A percentile compares a stretch with the other conserved stretches of the same genome.
These are phyloP conservation scores for Trachelus iudaicus DNA, from an alignment of 2,888 invertebrate genomes.

Conservation along the genomic window DNA sequence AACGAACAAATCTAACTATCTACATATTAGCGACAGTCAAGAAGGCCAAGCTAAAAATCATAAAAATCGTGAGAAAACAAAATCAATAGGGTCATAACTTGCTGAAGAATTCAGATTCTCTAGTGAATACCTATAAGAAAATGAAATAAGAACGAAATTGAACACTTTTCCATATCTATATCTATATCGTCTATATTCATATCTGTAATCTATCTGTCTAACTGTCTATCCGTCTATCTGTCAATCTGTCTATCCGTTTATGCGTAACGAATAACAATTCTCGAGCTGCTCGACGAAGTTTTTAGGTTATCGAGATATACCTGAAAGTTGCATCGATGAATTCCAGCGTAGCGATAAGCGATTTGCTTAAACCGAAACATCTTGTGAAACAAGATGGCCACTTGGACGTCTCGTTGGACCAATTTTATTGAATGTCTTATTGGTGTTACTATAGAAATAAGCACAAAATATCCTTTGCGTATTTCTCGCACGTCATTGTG, in stretches of 20 bases:
- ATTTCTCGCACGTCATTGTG: constrained; percentile 11
- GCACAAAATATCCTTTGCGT: constrained; percentile 11
- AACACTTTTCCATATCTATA: not conserved
- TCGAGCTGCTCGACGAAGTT: not conserved
- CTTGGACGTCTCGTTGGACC: constrained; percentile 24
- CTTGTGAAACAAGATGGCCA: not conserved
- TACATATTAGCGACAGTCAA: too few species aligned
- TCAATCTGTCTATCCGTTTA: constrained; percentile 22
- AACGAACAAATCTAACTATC: too few species aligned
- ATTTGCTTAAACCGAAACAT: not conserved
- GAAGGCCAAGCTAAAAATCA: too few species aligned
- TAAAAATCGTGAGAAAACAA: too few species aligned
- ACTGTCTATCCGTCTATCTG: not conserved
- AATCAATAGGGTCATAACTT: too few species aligned
- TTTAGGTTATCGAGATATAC: not conserved
- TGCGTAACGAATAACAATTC: constrained; percentile 10
- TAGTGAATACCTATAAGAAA: not conserved
- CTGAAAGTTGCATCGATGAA: not conserved
- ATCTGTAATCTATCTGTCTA: not conserved
- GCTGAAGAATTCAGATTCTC: not conserved
- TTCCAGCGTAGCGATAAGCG: not conserved
- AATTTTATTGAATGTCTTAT: constrained; percentile 34
- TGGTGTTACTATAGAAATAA: constrained; percentile 25
- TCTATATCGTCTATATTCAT: not conserved
- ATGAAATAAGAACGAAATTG: not conserved